Evolutionary conservation across 2,113 vertebrate species (phyloP), one percentile per base, ranked within the genome.

Genomic region (Megalops atlanticus): DNA sequence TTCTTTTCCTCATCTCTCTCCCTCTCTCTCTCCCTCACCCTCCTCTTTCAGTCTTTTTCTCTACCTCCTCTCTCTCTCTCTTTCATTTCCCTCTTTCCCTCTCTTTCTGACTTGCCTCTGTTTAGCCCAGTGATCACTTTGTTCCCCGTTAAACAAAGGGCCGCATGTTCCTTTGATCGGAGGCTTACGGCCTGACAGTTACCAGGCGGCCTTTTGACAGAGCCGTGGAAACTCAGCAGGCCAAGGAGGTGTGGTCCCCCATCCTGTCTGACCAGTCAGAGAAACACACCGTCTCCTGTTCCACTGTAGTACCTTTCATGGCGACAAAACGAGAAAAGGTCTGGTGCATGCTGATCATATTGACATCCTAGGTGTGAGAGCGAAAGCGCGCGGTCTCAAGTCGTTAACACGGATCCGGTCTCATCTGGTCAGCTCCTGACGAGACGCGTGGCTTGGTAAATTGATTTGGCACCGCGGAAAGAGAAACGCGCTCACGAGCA

Each of bases 111-210:
- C 38, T 31, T 75, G 86, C 86, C 79, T 86, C 84, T 89, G 88
- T 87, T 89, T 90, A 87, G 88, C 89, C 89, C 91, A 24, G 31
- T 58, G 58, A 64, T 24, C 58, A 10, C 4, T 7, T n/a, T 64
- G 58, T 31, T 27, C 8, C 24, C 11, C 58, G 31, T 64, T n/a
- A 27, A 2, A 58, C 21, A 2, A 64, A 31, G 58, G n/a, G 8
- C 58, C 21, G 58, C n/a, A 24, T 24, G 58, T 64, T 31, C 31
- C 58, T 64, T 74, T 74, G 39, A 74, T 24, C 40, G 14, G 21
- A 43, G 58, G 24, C n/a, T 38, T 35, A 31, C 7, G 33, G 2
- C 11, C 33, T 49, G 39, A 77, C 49, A 58, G 58, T 64, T 64
- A 64, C 58, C 58, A 64, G 58, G 11, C 58, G 31, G n/a, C 58